Evolutionary conservation across 2,113 vertebrate species (phyloP), one percentile per base, ranked within the genome.

Genomic region (Bujurquina vittata): DNA sequence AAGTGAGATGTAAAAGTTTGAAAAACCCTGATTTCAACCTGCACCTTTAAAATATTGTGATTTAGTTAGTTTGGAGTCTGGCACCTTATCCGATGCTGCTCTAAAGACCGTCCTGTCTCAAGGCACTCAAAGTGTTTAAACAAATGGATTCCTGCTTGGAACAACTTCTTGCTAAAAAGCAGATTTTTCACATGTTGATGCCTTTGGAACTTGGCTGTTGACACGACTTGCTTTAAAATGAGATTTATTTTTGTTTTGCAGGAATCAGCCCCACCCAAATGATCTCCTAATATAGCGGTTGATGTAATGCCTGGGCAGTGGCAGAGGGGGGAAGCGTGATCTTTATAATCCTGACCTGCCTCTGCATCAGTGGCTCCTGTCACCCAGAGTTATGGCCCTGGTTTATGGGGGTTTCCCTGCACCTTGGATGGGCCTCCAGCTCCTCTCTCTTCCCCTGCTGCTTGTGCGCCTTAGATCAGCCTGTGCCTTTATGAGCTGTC

Each of bases 341-440:
- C 79, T 80, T 58, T 76, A 15, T 79, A 75, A 62, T 69, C 89
- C 49, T 57, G 58, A 46, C 8, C 77, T 29, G 26, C 12, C 22
- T 35, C 37, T 58, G 76, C 82, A 40, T 84, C 81, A 52, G 72
- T 15, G 88, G 52, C 62, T 85, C 35, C 87, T 85, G 86, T 89
- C 91, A 89, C 65, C 56, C 77, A 61, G 81, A 89, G 75, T 93
- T 84, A 87, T 18, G 61, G 81, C 80, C 57, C 75, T 76, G 73
- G 60, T 80, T 87, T 82, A 87, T 72, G 82, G 90, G 89, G 91
- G 84, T 77, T 74, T 86, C 89, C 91, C 91, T 69, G 54, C 11
- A 2, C 62, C 56, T 82, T 55, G 67, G 62, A 81, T 4, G 20
- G 63, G 63, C n/a, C 74, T 62, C 72, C 74, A 14, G 29, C 60